These are phyloP conservation scores for Isurus oxyrinchus DNA, from an alignment of 2,113 vertebrate genomes.

Conservation along the genomic window DNA sequence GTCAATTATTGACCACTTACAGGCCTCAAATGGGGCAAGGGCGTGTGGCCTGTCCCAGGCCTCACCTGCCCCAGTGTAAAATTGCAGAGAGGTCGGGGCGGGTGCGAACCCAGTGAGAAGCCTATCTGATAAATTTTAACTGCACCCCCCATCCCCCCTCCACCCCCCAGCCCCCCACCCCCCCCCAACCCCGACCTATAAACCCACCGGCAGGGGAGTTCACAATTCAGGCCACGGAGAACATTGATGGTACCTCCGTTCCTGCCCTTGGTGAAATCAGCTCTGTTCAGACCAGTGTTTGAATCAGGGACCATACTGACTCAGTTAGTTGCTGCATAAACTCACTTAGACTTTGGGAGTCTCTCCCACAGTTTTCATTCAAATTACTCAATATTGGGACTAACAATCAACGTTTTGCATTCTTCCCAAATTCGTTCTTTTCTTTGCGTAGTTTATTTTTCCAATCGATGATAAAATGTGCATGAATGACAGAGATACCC, in stretches of 20 bases:
- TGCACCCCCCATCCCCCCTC: no score
- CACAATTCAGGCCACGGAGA: neutral
- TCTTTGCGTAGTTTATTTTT: neutral
- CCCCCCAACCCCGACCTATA: no score
- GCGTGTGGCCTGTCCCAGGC: no score
- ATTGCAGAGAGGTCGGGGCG: no score
- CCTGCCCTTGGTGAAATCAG: neutral
- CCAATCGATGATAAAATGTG: neutral
- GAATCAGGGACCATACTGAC: neutral
- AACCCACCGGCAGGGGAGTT: no score
- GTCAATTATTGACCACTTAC: no score
- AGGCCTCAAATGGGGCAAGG: no score
- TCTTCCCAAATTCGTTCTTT: neutral
- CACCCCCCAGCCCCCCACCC: no score
- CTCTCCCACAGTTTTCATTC: neutral
- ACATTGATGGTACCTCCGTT: neutral
- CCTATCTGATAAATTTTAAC: no score
- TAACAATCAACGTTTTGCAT: neutral
- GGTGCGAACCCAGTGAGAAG: no score
- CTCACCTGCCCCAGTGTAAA: no score
- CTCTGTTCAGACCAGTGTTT: neutral
- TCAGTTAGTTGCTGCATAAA: neutral
- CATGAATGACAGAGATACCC: neutral
- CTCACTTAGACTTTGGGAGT: neutral
- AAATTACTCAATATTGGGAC: neutral